Conservation (phyloP, 2,888 invertebrate genomes). For the Unio delphinus region DNA sequence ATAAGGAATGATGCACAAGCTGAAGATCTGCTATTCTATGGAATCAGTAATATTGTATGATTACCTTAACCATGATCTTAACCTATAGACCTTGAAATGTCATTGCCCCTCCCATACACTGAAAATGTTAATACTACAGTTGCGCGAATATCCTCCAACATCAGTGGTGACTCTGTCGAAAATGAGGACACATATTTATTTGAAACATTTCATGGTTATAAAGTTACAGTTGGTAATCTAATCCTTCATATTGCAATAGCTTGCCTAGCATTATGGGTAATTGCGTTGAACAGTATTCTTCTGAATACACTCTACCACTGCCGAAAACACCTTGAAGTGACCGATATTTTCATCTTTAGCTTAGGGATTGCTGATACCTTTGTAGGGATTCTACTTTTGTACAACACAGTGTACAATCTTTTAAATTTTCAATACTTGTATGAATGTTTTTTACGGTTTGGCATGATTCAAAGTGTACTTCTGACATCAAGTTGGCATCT, state of each 20-base stretch:
- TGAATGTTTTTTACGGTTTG: constrained; percentile 43
- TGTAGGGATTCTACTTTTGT: constrained; percentile 44
- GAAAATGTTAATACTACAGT: no score
- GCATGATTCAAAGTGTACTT: constrained; percentile 32
- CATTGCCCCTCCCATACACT: no score
- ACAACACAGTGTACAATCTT: constrained; percentile 47
- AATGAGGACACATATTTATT: constrained; percentile 18
- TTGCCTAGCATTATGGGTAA: constrained; percentile 34
- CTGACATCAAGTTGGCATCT: constrained; percentile 42
- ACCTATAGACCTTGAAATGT: no score
- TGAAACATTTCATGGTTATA: constrained; percentile 35
- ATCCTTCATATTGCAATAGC: constrained; percentile 23
- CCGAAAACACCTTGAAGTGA: constrained; percentile 26
- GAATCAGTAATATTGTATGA: no score
- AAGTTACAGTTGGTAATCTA: constrained; percentile 29
- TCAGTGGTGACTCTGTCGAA: not conserved
- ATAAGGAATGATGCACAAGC: no score
- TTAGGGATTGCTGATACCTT: constrained; percentile 45
- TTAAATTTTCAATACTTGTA: constrained; percentile 46
- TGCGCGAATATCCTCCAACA: no score
- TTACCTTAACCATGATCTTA: no score
- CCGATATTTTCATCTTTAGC: constrained; percentile 41
- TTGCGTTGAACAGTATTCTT: constrained; percentile 34
- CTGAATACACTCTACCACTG: constrained; percentile 32
- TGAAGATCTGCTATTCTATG: no score